Conservation (phyloP, 2,113 vertebrate species). For the Catharus minimus region DNA sequence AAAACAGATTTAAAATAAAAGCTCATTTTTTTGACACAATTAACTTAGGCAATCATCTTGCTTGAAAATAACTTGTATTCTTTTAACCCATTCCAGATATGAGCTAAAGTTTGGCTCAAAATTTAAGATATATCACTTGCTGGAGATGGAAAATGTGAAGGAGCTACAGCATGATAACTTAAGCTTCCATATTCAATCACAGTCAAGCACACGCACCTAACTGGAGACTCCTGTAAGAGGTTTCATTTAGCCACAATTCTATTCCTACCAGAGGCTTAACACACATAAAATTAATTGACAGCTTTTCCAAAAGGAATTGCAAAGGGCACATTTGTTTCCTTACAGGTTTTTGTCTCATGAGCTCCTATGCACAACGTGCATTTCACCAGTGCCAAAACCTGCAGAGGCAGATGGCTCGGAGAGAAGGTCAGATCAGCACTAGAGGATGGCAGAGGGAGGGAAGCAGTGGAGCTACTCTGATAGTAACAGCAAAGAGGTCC, state of each 20-base stretch:
- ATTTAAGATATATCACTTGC: background rate
- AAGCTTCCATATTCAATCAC: background rate
- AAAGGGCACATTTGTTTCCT: background rate
- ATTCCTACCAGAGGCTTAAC: background rate
- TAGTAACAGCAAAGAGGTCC: background rate
- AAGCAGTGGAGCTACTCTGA: background rate
- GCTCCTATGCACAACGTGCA: background rate
- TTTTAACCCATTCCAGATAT: background rate
- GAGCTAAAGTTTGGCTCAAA: background rate
- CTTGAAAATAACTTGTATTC: background rate
- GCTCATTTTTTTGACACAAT: background rate
- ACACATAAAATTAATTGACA: background rate
- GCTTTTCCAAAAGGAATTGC: background rate
- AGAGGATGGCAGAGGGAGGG: background rate
- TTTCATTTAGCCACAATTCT: background rate
- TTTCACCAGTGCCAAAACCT: background rate
- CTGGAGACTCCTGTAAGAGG: background rate
- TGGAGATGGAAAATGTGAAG: background rate
- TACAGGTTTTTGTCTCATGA: background rate
- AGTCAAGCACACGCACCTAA: background rate
- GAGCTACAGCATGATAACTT: background rate
- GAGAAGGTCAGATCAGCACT: background rate
- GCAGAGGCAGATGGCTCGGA: background rate
- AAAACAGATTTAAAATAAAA: background rate
- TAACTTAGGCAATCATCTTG: background rate